Conservation (phyloP, 2,113 vertebrate species). For the Dermatemys mawii region DNA sequence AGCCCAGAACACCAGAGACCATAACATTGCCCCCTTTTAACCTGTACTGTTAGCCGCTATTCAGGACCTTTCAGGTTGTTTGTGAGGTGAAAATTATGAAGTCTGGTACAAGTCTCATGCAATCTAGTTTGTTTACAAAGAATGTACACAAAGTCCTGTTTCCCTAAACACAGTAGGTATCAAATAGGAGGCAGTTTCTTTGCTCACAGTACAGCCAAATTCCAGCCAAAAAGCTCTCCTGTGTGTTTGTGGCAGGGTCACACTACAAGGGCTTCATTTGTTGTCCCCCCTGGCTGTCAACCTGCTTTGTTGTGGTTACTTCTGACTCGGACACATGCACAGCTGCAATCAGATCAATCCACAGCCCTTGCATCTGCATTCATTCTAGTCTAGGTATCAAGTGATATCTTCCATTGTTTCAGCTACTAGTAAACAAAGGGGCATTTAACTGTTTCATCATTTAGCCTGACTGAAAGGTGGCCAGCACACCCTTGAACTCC, state of each 20-base stretch:
- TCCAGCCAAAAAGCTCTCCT: not conserved
- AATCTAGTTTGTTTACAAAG: not conserved
- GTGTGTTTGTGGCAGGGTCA: not conserved
- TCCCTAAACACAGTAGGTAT: not conserved
- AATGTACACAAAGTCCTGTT: not conserved
- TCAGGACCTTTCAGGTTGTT: not conserved
- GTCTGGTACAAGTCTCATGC: not conserved
- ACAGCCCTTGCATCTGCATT: not conserved
- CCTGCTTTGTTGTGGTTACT: not conserved
- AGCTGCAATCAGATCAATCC: not conserved
- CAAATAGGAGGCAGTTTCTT: not conserved
- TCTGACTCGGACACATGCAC: not conserved
- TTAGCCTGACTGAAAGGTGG: not conserved
- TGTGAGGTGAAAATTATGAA: not conserved
- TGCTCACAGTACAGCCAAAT: too few species aligned
- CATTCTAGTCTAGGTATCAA: not conserved
- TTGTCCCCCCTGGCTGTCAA: not conserved
- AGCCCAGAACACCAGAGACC: not conserved
- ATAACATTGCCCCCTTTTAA: not conserved
- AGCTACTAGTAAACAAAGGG: not conserved
- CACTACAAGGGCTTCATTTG: not conserved
- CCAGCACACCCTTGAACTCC: not conserved
- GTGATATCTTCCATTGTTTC: not conserved
- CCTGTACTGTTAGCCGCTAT: not conserved
- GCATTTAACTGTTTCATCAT: not conserved